Conservation (phyloP, 2,888 invertebrate species). For the Carabus problematicus region DNA sequence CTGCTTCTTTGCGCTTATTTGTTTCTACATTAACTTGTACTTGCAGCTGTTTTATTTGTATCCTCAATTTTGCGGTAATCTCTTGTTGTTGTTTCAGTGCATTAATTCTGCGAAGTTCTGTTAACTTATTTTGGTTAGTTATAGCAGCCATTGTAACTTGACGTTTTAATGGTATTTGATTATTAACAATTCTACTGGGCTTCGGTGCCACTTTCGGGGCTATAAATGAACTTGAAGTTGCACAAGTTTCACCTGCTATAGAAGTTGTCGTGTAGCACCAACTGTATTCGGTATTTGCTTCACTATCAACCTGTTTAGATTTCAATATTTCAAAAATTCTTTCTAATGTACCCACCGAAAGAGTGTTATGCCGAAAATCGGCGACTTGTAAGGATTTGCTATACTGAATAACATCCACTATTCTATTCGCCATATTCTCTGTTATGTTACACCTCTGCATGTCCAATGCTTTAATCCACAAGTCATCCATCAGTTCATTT, state of each 20-base stretch:
- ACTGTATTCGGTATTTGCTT: constrained; percentile 52
- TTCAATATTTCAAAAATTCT: constrained; percentile 54
- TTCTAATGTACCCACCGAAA: constrained; percentile 51
- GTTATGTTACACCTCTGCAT: constrained; percentile 78
- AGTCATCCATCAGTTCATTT: constrained; percentile 76
- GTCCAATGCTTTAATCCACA: constrained; percentile 83
- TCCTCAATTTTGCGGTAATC: constrained; percentile 31
- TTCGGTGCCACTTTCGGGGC: constrained; percentile 48
- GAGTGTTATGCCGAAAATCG: constrained; percentile 70
- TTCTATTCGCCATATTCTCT: constrained; percentile 65
- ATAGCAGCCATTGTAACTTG: constrained; percentile 47
- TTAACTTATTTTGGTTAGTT: too few species aligned
- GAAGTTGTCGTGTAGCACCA: constrained; percentile 51
- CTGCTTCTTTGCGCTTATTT: constrained; percentile 67
- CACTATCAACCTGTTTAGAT: constrained; percentile 50
- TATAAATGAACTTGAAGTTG: constrained; percentile 41
- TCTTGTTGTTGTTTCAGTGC: background rate
- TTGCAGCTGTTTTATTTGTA: constrained; percentile 57
- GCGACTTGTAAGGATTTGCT: constrained; percentile 73
- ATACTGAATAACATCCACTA: constrained; percentile 67
- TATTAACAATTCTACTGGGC: constrained; percentile 43
- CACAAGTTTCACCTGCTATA: constrained; percentile 24
- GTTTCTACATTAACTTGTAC: constrained; percentile 69
- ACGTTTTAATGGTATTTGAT: constrained; percentile 36
- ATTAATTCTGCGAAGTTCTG: too few species aligned